Base-by-base conservation (phyloP, 2,888 invertebrate species). In the Drosophila nr. fundita region DNA sequence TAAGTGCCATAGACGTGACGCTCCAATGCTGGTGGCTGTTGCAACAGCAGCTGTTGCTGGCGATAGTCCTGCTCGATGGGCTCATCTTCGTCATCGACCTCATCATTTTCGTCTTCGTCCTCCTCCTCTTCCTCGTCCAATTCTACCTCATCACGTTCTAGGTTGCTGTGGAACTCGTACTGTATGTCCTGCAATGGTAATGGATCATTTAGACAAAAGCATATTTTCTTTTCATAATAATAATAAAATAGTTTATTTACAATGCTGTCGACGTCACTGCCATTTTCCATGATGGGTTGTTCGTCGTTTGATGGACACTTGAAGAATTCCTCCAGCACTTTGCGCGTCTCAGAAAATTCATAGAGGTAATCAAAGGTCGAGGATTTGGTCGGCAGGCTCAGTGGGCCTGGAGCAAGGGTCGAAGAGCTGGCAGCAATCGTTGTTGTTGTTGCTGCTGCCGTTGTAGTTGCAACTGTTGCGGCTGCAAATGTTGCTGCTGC, bases 311-410 rank as follows among this genome's bases (percentile, higher is more conserved):
- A 88, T 60, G 87, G 89, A 91, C 97, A 96, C 92, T 97, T 96
- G 94, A 97, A 98, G 94, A 98, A 97, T 93, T 98, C 98, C 92
- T 98, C 97, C 53, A 98, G 94, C 63, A 98, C 97, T 94, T 97
- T 98, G 83, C 97, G 94, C 61, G 98, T 98, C 93, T 98, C 97
- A 6, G 97, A 97, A 93, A 97, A 97, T 93, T 98, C 98, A 92
- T 97, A 98, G 78, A 97, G 93, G 93, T 97, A 97, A 94, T 97
- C 97, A 92, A 97, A 97, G 40, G 97, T 96, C 61, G 96, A 94
- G 68, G 94, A 92, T 85, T 93, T 92, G 42, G 92, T 91, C 57
- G 91, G 91, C 63, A 91, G 80, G 57, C 87, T 87, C 66, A 91
- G 67, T 18, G 86, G 83, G 50, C 69, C 75, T n/a, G 73, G 45